These are phyloP conservation scores for Sphaerophoria rueppellii DNA, from an alignment of 2,888 invertebrate genomes.

Conservation along the genomic window DNA sequence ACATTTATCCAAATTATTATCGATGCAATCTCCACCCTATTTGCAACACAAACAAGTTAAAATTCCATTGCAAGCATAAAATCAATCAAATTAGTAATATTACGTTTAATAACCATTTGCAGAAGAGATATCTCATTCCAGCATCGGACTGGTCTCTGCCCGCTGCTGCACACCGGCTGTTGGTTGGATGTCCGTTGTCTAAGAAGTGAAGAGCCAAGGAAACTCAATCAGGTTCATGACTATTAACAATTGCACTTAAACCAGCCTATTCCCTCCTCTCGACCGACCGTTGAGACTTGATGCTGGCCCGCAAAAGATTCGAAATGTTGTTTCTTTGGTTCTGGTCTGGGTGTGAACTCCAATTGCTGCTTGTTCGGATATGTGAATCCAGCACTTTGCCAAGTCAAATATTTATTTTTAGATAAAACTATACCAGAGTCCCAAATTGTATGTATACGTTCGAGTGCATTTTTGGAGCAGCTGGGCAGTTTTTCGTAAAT, in stretches of 20 bases:
- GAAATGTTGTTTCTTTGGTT: slow-evolving; percentile 18
- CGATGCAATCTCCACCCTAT: slow-evolving; percentile 26
- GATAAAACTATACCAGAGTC: slow-evolving; percentile 60
- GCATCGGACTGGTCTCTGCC: slow-evolving; percentile 42
- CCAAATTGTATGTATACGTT: not conserved
- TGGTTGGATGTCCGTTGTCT: too few species aligned
- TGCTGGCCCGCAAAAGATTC: slow-evolving; percentile 43
- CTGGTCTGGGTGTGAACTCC: slow-evolving; percentile 70
- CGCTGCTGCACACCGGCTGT: slow-evolving; percentile 20
- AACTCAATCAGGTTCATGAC: slow-evolving; percentile 19
- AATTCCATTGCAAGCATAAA: slow-evolving; percentile 70
- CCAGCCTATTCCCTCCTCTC: not conserved
- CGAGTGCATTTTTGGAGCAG: slow-evolving; percentile 37
- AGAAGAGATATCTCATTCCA: slow-evolving; percentile 71
- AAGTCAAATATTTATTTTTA: slow-evolving; percentile 73
- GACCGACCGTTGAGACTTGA: not conserved
- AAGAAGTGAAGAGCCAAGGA: slow-evolving; percentile 40
- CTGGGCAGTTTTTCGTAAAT: slow-evolving; percentile 41
- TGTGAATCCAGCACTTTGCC: slow-evolving; percentile 63
- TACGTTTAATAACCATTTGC: slow-evolving; percentile 71
- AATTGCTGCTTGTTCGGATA: slow-evolving; percentile 60
- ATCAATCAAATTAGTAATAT: slow-evolving; percentile 73
- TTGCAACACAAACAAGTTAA: slow-evolving; percentile 45
- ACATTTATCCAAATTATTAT: slow-evolving; percentile 50
- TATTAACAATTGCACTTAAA: not conserved